Conservation (phyloP, 2,797 vertebrate species). For the Spinus pinus region DNA sequence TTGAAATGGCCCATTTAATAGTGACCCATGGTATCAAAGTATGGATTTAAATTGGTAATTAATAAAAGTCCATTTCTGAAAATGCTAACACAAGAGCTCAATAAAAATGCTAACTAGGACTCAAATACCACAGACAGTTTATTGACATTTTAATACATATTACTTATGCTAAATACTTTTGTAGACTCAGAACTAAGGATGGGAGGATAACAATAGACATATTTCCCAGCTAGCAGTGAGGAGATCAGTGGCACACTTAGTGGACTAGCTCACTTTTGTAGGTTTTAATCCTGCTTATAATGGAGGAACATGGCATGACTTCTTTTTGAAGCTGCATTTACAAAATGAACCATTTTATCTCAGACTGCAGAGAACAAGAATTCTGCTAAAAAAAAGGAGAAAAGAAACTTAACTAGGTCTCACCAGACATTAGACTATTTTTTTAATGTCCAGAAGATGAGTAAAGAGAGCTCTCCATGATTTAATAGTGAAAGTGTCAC, state of each 20-base stretch:
- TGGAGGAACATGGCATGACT: conserved; percentile 16
- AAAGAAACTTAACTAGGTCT: neutral
- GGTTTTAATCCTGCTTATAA: conserved; percentile 63
- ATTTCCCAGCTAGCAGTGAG: conserved; percentile 40
- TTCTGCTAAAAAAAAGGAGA: neutral
- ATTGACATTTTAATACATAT: conserved; percentile 77
- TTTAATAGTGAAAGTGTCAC: neutral
- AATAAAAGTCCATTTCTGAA: conserved; percentile 77
- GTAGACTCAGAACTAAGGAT: conserved; percentile 48
- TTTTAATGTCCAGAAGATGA: conserved; percentile 32
- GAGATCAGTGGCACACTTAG: conserved; percentile 39
- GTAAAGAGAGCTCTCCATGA: neutral
- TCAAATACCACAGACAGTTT: conserved; percentile 71
- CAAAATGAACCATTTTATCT: conserved; percentile 55
- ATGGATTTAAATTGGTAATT: conserved; percentile 82
- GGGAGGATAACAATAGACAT: conserved; percentile 50
- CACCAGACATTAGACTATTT: neutral
- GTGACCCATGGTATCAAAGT: conserved; percentile 74
- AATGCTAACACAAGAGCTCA: conserved; percentile 76
- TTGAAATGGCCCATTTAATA: conserved; percentile 80
- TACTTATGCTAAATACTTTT: conserved; percentile 71
- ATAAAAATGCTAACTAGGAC: conserved; percentile 82
- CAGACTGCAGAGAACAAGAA: conserved; percentile 37
- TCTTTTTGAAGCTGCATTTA: conserved; percentile 55
- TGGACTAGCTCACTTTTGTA: conserved; percentile 49